Evolutionary conservation across 1,140 invertebrate genomes (phyloP).

Genomic region (Drosophila ercepeae): DNA sequence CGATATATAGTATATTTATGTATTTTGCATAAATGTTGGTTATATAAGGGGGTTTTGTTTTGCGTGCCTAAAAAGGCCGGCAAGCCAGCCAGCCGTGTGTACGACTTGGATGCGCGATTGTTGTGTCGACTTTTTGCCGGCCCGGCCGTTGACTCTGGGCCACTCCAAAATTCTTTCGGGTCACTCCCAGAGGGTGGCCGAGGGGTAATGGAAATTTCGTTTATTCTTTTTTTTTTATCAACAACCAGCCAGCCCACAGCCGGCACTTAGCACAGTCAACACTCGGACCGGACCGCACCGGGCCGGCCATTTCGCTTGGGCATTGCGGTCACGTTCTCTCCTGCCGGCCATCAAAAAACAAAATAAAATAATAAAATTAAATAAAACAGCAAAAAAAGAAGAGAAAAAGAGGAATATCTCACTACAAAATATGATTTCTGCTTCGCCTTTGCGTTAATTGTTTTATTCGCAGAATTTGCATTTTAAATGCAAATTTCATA

Average conservation of each 20-base stretch:
- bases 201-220: constrained; percentile 18
- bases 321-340: constrained; percentile 79
- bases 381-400: constrained; percentile 13
- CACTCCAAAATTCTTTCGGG: constrained; percentile 59
- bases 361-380: constrained; percentile 28
- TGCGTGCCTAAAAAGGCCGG: constrained; percentile 77
- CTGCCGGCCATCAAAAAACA: constrained; percentile 37
- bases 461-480: constrained; percentile 76
- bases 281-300: constrained; percentile 24
- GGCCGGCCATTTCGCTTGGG: constrained; percentile 48
- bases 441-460: constrained; percentile 69
- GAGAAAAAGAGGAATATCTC: background rate
- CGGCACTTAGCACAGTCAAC: constrained; percentile 53
- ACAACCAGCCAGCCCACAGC: constrained; percentile 23
- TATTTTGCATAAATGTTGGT: constrained; percentile 27
- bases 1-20: constrained; percentile 6
- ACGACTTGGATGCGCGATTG: constrained; percentile 38
- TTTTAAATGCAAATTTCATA: constrained; percentile 34
- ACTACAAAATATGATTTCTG: constrained; percentile 51
- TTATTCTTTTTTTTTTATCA: too few species aligned
- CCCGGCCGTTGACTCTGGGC: constrained; percentile 66
- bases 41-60: constrained; percentile 55
- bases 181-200: background rate
- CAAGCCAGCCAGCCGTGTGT: constrained; percentile 19
- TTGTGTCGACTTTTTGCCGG: too few species aligned